Evolutionary conservation across 92 coral and sea anemone genomes (phyloP).

Genomic region (Micromussa lordhowensis): DNA sequence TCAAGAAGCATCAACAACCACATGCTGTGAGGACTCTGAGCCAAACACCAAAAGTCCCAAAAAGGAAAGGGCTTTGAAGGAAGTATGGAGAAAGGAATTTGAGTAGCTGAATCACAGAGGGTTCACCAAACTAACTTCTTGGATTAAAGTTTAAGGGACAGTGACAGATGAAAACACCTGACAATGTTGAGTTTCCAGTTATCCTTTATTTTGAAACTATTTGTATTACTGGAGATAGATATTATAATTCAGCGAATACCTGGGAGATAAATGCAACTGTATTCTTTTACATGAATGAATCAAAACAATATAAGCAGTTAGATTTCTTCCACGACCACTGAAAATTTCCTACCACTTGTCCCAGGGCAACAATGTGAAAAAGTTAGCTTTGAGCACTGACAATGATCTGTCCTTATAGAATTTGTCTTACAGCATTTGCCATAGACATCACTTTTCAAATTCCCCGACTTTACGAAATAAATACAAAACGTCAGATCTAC

Average conservation of each 20-base stretch:
- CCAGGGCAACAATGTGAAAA: constrained; percentile 25
- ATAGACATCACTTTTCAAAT: too few species aligned
- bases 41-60: too few species aligned
- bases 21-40: constrained; percentile 22
- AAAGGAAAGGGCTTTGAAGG: constrained; percentile 12
- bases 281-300: constrained; percentile 18
- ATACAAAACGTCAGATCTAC: too few species aligned
- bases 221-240: constrained; percentile 29
- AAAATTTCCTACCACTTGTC: neutral
- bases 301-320: constrained; percentile 25
- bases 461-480: too few species aligned
- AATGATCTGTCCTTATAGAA: constrained; percentile 24
- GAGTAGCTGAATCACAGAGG: constrained; percentile 12
- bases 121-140: too few species aligned
- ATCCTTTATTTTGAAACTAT: constrained; percentile 11
- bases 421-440: too few species aligned
- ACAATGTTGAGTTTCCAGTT: too few species aligned
- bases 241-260: neutral
- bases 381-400: constrained; percentile 33
- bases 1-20: too few species aligned
- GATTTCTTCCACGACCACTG: neutral
- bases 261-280: neutral
- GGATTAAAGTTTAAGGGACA: too few species aligned
- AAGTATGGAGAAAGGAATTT: constrained; percentile 45
- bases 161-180: too few species aligned